phyloP scores from a whole-genome alignment of 2,113 vertebrate species.

The Opisthocomus hoazin region DNA sequence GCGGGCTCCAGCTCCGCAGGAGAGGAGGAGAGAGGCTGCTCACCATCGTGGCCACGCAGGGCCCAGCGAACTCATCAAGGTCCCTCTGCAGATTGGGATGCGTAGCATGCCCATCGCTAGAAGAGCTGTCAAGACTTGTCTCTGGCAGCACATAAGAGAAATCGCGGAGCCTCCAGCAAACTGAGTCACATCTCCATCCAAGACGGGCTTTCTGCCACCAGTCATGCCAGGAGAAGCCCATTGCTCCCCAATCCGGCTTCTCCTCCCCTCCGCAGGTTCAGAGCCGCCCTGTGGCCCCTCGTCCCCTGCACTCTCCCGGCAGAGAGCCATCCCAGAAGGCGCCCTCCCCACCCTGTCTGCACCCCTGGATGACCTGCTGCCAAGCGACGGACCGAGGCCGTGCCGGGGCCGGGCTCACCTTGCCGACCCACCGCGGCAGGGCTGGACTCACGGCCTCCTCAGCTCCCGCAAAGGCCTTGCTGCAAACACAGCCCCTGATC shows the following conservation, averaged over 20 bases:
- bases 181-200: background rate
- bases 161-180: background rate
- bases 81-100: background rate
- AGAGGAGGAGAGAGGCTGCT: background rate
- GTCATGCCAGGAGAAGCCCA: background rate
- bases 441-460: background rate
- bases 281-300: background rate
- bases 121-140: background rate
- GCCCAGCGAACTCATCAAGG: background rate
- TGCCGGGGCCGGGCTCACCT: background rate
- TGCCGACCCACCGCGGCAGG: accelerated
- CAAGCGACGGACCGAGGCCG: accelerated
- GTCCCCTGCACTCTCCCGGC: background rate
- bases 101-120: background rate
- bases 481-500: background rate
- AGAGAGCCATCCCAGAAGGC: background rate
- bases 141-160: constrained; percentile 8
- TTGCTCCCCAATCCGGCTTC: background rate
- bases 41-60: accelerated
- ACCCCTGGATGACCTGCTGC: background rate
- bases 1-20: accelerated
- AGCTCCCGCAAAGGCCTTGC: background rate
- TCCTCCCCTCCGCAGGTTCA: background rate
- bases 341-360: background rate
- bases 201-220: background rate